Evolutionary conservation across 2,888 invertebrate species (phyloP), one percentile per base, ranked within the genome.

Genomic region (Ectemnius continuus): DNA sequence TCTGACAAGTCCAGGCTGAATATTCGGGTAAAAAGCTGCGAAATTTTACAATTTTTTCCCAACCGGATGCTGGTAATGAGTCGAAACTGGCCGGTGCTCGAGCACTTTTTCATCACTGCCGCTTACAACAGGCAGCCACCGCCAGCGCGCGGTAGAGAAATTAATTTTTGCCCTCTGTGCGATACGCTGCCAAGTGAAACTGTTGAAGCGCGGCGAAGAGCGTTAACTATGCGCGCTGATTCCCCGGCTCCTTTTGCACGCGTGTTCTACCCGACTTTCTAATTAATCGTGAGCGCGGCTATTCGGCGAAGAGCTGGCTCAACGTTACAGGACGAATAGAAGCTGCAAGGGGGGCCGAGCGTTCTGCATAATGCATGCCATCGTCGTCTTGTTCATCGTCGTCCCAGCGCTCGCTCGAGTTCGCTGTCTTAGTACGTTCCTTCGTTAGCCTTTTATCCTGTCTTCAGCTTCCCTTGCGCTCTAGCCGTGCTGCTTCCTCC

Each of bases 301-400:
- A 66, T 60, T 47, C 61, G 58, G 62, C 59, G 23, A 59, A 70
- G 58, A 69, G 70, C 36, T 63, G 59, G 18, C 61, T 36, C 60
- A 58, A 61, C 52, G 61, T 62, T 60, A 28, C 65, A 66, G 76
- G 78, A 81, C 84, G 85, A 87, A 86, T 84, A 85, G 84, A 85
- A 87, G 87, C 80, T 85, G 63, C 75, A 77, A 75, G 76, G 74
- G 83, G 72, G 36, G 8, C 36, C 73, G 76, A 80, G 79, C 76
- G 79, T 79, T 81, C 77, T 88, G 88, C 88, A 88, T 88, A 86
- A 88, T 88, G 85, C 85, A 88, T 85, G 77, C 79, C 77, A 73
- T 75, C 75, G 76, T 83, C 76, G 75, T 80, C 75, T 70, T 80
- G 71, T 73, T 81, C 80, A 73, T 80, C 82, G 69, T 75, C 77